Evolutionary conservation across 2,888 invertebrate species (phyloP), one percentile per base, ranked within the genome.

Genomic region (Leucoma salicis): DNA sequence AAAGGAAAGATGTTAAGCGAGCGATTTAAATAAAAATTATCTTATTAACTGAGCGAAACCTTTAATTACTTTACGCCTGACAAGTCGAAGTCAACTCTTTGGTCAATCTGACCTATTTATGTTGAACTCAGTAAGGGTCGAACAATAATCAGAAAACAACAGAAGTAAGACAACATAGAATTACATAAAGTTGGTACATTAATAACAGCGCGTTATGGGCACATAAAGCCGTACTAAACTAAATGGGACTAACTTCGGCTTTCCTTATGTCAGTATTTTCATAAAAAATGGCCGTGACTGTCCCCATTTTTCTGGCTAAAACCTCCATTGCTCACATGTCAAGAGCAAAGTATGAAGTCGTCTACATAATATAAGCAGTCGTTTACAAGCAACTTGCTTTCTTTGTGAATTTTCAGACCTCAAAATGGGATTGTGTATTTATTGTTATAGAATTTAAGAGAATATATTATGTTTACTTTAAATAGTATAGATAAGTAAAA

Each of bases 261-360:
- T 62, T 61, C 59, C 61, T 54, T 53, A 53, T 46, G 39, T 49
- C 42, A 40, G 61, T 50, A 63, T 64, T 69, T 66, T 67, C 52
- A 63, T 71, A 63, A 66, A 62, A 66, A 58, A 63, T 57, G 57
- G 55, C 62, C 63, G 65, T 60, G 61, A 63, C 59, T 51, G 50
- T 42, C 56, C 49, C 59, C 49, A 74, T 77, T 71, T 72, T 69
- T 69, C 61, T 53, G 48, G 47, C 53, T 56, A 55, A 61, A 55
- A 54, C 70, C 47, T 42, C 54, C 65, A 81, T 82, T 61, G 66
- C 61, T 82, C 79, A 74, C 53, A 53, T 65, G 69, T 67, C 70
- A 65, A 47, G 44, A 53, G 42, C 57, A 46, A 44, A 42, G 59
- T 59, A 74, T 76, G 67, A 73, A 78, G 71, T 74, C 71, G 58